Base-by-base conservation (phyloP, 2,888 invertebrate genomes). In the Agrochola macilenta region DNA sequence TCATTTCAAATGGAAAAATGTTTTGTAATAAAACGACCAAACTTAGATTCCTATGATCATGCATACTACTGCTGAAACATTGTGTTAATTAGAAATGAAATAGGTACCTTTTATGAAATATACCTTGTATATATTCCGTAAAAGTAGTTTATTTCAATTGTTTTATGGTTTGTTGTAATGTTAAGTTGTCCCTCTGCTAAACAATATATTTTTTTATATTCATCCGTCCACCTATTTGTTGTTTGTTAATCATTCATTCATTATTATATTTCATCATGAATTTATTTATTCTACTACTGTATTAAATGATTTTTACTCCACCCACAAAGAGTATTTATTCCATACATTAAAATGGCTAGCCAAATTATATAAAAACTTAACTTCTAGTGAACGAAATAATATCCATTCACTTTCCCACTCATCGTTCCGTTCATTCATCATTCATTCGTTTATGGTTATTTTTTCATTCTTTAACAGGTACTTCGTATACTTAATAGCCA, bases 221-320 rank as follows among this genome's bases (percentile, higher is more conserved):
- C 35, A 69, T 86, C 86, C 88, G 88, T 86, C 88, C 88, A 84
- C 60, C 17, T 43, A 69, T 68, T 65, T 61, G 20, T 71, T 69
- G 17, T 61, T 65, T 54, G 26, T 64, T 69, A 30, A 57, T 61
- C 54, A 46, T 72, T 70, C n/a, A 71, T 49, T 76, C 66, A 49
- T 76, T 39, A 35, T 26, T 54, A 35, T 52, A 39, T 49, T 49
- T 52, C 1, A 1, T 23, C 30, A 8, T n/a, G 11, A 72, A 81
- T 75, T 52, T 35, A 35, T 57, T 74, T 57, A 30, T 49, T 60
- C 20, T 43, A 9, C 1, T 60, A 23, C 2, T n/a, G 1, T 39
- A 30, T 26, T 7, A 49, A 57, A 9, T 46, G 3, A n/a, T 9
- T 2, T 43, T 5, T 9, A 11, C 11, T 39, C 11, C 4, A 20